Percentiles rank a stretch among this genome's conserved stretches.
These are phyloP conservation scores for Musca vetustissima DNA, from an alignment of 1,140 invertebrate genomes.

Conservation along the genomic window DNA sequence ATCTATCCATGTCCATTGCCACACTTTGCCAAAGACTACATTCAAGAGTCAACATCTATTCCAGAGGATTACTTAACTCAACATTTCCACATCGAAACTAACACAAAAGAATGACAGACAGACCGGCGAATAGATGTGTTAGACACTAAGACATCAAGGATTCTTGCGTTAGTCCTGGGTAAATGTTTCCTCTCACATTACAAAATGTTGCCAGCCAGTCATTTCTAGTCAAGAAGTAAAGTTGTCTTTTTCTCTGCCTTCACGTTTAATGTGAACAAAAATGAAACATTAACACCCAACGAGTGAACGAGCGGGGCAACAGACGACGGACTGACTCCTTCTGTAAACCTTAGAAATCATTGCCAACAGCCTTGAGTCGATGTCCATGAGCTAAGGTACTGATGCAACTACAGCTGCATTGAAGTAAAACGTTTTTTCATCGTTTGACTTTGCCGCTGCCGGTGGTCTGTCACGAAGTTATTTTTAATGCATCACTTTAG, in stretches of 20 bases:
- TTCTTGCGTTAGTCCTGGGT: slow-evolving; percentile 1
- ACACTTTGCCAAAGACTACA: neutral
- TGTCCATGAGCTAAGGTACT: neutral
- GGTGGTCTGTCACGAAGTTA: slow-evolving; percentile 12
- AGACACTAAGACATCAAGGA: neutral
- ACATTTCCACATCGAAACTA: slow-evolving; percentile 4
- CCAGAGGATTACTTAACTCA: slow-evolving; percentile 9
- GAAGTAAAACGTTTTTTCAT: neutral
- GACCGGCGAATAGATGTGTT: too few species aligned
- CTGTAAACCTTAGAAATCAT: neutral
- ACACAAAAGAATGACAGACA: too few species aligned
- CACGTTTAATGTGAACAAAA: neutral
- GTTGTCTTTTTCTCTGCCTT: slow-evolving; percentile 6
- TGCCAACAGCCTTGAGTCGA: slow-evolving; percentile 8
- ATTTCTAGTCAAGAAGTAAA: slow-evolving; percentile 4
- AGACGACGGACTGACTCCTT: too few species aligned
- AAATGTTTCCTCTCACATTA: neutral
- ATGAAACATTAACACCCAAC: too few species aligned
- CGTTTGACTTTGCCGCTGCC: slow-evolving; percentile 8
- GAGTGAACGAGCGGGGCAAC: too few species aligned
- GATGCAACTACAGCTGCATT: too few species aligned
- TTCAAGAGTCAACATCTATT: neutral
- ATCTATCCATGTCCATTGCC: too few species aligned
- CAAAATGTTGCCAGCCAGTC: neutral
- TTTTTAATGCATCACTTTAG: slow-evolving; percentile 17